Conservation (phyloP, 2,797 vertebrate species). For the Taeniopygia guttata region DNA sequence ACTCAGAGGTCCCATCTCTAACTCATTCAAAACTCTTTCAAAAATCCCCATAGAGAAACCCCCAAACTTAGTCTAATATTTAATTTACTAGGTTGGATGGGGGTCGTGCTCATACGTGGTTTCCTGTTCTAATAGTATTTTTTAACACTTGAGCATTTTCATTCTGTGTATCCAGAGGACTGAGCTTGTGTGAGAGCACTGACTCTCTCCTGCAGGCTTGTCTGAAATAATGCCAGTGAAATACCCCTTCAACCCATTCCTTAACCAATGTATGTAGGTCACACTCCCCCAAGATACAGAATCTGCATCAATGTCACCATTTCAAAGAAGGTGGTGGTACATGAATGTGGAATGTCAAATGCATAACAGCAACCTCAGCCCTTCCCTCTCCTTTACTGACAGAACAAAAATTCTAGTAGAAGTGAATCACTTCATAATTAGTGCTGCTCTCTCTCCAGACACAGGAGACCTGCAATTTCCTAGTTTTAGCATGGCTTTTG, state of each 20-base stretch:
- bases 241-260: slow-evolving; percentile 75
- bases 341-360: background rate
- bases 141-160: slow-evolving; percentile 33
- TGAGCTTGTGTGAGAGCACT: background rate
- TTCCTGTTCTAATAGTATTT: background rate
- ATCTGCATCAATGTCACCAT: background rate
- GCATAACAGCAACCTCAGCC: background rate
- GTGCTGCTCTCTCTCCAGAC: background rate
- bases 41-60: background rate
- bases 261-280: slow-evolving; percentile 64
- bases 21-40: background rate
- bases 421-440: background rate
- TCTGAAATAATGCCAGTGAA: slow-evolving; percentile 20
- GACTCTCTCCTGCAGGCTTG: background rate
- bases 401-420: background rate
- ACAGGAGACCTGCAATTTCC: background rate
- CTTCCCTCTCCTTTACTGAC: background rate
- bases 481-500: background rate
- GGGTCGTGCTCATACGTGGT: background rate
- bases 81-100: background rate
- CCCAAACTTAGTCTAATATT: background rate
- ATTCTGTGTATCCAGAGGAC: background rate
- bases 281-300: slow-evolving; percentile 55
- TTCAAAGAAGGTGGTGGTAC: background rate
- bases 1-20: background rate